A percentile compares a stretch with the other conserved stretches of the same genome.
phyloP scores from a whole-genome alignment of 2,797 vertebrate species.

The Trematomus bernacchii region DNA sequence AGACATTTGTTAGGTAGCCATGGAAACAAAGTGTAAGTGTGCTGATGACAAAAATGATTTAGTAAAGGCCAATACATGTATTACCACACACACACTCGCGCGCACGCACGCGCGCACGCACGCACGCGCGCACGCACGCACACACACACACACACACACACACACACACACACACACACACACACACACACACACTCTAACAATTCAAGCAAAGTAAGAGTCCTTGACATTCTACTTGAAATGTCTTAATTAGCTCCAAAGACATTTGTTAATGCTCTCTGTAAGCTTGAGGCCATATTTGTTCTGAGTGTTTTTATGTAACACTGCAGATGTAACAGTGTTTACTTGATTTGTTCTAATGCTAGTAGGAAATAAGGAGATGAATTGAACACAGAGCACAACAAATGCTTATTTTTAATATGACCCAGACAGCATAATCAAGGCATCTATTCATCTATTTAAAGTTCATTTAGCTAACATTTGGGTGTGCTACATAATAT shows the following conservation, averaged over 20 bases:
- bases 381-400: neutral
- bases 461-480: too few species aligned
- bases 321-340: neutral
- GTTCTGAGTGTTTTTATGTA: constrained; percentile 1
- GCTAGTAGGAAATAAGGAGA: neutral
- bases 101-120: too few species aligned
- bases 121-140: neutral
- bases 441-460: too few species aligned
- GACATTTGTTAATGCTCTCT: constrained; percentile 20
- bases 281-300: neutral
- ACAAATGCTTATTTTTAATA: neutral
- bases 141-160: too few species aligned
- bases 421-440: neutral
- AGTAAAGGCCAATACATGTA: too few species aligned
- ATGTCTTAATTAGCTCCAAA: constrained; percentile 38
- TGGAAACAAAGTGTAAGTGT: too few species aligned
- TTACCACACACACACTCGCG: constrained; percentile 8
- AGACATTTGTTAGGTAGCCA: too few species aligned
- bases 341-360: neutral
- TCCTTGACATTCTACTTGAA: constrained; percentile 60
- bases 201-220: constrained; percentile 13
- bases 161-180: too few species aligned
- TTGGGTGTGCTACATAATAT: too few species aligned
- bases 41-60: too few species aligned
- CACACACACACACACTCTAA: too few species aligned